Evolutionary conservation across 1,140 invertebrate genomes (phyloP), one percentile per base, ranked within the genome.

Genomic region (Akabosia matsudoensis): DNA sequence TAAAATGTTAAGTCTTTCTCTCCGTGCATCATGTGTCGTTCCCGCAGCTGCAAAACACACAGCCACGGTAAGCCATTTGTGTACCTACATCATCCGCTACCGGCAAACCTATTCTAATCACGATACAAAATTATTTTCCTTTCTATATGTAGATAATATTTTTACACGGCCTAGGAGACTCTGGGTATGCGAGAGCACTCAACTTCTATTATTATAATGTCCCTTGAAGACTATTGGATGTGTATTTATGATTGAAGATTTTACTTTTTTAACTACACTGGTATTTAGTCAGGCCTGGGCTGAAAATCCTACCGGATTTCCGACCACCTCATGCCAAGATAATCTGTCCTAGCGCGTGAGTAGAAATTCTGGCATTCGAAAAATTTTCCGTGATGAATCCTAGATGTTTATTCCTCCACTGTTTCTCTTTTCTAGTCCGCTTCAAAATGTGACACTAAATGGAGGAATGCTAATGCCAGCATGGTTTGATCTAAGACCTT

Each of bases 261-360:
- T n/a, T n/a, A n/a, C n/a, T n/a, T n/a, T 34, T 34, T 72, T 72
- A 37, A 7, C 22, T 26, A 7, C n/a, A n/a, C n/a, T n/a, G n/a
- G n/a, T 10, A 4, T 34, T 10, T 28, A 72, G 70, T 4, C 70
- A 72, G 34, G 24, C 13, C 30, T 72, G 70, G 70, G 70, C 70
- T 22, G 70, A 72, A 24, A n/a, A 72, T 72, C 45, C 24, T 72
- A 34, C 70, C 70, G 16, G 37, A 45, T 34, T 22, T 72, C 1
- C 33, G 70, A 28, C 70, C 70, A n/a, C 37, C 70, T n/a, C 70
- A 72, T 28, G 37, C 70, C 13, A 72, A 72, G 24, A 72, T 72
- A 18, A 72, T 72, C n/a, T 72, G 70, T 45, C 70, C 70, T 4
- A 72, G 26, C 45, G 70, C 70, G 70, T 72, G 24, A 72, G 70